phyloP scores from a whole-genome alignment of 2,113 vertebrate genomes.

The Pelvicachromis taeniatus region DNA sequence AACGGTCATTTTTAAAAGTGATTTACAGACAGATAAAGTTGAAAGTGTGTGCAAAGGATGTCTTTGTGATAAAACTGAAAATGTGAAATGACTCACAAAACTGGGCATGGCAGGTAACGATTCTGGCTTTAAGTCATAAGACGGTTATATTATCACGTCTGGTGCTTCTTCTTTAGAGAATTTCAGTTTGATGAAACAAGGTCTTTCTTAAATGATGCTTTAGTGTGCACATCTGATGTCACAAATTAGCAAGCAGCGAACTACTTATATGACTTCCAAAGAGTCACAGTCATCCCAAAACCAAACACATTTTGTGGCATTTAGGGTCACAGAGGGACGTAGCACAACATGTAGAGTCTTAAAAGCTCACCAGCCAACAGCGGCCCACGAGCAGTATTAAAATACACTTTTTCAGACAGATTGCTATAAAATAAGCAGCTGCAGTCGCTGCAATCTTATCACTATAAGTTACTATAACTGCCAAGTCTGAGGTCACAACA shows the following conservation, averaged over 20 bases:
- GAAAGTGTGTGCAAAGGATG: background rate
- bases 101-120: background rate
- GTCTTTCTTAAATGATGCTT: background rate
- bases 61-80: background rate
- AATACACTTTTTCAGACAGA: background rate
- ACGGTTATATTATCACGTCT: background rate
- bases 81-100: conserved; percentile 20
- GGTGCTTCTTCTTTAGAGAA: background rate
- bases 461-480: too few species aligned
- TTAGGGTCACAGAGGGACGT: background rate
- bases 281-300: background rate
- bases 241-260: conserved; percentile 3
- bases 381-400: background rate
- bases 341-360: background rate
- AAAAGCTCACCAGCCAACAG: background rate
- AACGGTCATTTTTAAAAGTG: background rate
- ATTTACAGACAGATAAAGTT: background rate
- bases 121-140: conserved; percentile 19
- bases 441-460: background rate
- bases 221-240: background rate
- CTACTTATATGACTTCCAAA: background rate
- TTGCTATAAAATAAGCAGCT: background rate
- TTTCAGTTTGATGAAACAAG: conserved; percentile 9
- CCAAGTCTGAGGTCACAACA: background rate
- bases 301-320: background rate